Evolutionary conservation across 2,113 vertebrate genomes (phyloP), one percentile per base, ranked within the genome.

Genomic region (Amphiprion percula): DNA sequence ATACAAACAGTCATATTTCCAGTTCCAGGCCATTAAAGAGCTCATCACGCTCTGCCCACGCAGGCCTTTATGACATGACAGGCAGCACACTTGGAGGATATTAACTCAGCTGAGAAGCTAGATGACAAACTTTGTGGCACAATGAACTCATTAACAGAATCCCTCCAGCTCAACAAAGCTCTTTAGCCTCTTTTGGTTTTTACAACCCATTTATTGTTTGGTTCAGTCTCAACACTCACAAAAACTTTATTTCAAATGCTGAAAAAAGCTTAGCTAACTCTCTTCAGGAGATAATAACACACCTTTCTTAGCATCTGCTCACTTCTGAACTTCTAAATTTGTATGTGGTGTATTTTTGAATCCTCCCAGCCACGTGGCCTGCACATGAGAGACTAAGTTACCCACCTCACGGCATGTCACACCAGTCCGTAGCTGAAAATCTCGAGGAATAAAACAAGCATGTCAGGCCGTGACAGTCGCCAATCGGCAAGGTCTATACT

Each of bases 1-100:
- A 93, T 74, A 92, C 74, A 90, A 84, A 89, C 84, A 86, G 83
- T 76, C 76, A 83, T 82, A 85, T 92, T 92, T 89, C 80, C 85
- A 86, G 87, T 89, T 90, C 83, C 84, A 90, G 82, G 64, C 59
- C 88, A 89, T 91, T 89, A 89, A 65, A 61, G 74, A 81, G 68
- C 83, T 87, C 82, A 83, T 91, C 88, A 82, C 10, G 77, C 67
- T 77, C 62, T 60, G 24, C 68, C 85, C 62, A 74, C 52, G 58
- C 61, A 63, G 41, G 41, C 68, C 69, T 59, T 62, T 24, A 44
- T 4, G 76, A 86, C 83, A 82, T 82, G 84, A 84, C 55, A 6
- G 83, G 68, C 66, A 75, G 47, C 59, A 74, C 24, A 9, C 33
- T 23, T 61, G 4, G 2, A 37, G 68, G 63, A 46, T 17, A 39